phyloP scores from a whole-genome alignment of 1,140 invertebrate species.

The Brachionus rotundiformis region DNA sequence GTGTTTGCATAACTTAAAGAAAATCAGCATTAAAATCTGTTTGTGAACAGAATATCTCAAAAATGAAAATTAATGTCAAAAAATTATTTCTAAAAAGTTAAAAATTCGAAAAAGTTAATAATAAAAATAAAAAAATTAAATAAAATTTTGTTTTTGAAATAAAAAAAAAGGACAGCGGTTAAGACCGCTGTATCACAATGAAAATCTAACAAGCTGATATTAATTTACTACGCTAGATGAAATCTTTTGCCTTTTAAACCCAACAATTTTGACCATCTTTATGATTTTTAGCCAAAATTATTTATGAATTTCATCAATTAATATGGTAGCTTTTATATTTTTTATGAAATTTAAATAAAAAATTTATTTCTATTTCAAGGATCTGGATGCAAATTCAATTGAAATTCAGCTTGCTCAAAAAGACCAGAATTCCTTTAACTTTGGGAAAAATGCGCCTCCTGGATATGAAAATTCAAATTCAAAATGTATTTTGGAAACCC shows the following conservation, averaged over 20 bases:
- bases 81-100: neutral
- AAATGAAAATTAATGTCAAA: neutral
- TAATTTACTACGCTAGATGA: neutral
- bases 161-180: neutral
- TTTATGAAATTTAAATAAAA: neutral
- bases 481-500: neutral
- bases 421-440: constrained; percentile 27
- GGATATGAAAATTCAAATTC: neutral
- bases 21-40: neutral
- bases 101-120: neutral
- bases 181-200: neutral
- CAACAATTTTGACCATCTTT: too few relatives aligned
- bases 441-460: constrained; percentile 3
- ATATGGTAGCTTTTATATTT: neutral
- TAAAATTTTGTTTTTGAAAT: neutral
- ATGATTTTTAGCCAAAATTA: neutral
- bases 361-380: neutral
- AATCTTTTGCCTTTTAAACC: neutral
- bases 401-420: neutral
- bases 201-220: neutral
- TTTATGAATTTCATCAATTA: neutral
- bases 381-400: neutral
- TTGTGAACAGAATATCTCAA: neutral
- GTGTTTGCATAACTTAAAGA: neutral
- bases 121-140: neutral